Evolutionary conservation across 2,888 invertebrate species (phyloP).

Genomic region (Hyposoter dolosus): DNA sequence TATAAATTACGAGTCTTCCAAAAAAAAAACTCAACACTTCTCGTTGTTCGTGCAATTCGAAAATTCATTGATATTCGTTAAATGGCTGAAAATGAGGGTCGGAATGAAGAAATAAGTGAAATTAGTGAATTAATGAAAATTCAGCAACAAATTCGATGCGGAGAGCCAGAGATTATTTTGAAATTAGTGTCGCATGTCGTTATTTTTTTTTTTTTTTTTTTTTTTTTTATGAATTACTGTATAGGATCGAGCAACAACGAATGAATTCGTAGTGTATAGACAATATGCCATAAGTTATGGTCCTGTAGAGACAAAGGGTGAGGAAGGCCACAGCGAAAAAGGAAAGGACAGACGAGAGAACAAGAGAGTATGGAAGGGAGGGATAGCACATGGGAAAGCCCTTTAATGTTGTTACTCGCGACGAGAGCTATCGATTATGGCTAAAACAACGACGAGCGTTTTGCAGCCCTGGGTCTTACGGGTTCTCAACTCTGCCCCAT

Average conservation of each 20-base stretch:
- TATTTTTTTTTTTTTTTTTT: no score
- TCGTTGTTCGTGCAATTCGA: no score
- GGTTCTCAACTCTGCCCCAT: constrained; percentile 58
- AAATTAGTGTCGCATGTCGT: not conserved
- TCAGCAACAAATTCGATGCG: not conserved
- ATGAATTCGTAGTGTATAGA: constrained; percentile 12
- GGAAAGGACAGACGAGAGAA: constrained; percentile 18
- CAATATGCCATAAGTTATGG: constrained; percentile 9
- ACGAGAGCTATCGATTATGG: constrained; percentile 64
- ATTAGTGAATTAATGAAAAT: no score
- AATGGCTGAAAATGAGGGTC: no score
- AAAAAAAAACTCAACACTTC: no score
- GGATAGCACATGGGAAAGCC: constrained; percentile 29
- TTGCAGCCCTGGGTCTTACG: constrained; percentile 36
- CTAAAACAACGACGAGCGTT: constrained; percentile 45
- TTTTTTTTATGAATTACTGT: not conserved
- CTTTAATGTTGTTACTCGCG: constrained; percentile 54
- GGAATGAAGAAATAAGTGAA: no score
- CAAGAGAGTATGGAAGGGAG: constrained; percentile 2
- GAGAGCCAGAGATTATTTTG: not conserved
- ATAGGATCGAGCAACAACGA: constrained; percentile 6
- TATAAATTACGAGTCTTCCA: no score
- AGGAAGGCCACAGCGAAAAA: not conserved
- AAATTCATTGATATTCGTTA: no score
- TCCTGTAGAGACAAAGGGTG: constrained; percentile 35